phyloP scores from a whole-genome alignment of 2,888 invertebrate species.

The Pollenia amentaria region DNA sequence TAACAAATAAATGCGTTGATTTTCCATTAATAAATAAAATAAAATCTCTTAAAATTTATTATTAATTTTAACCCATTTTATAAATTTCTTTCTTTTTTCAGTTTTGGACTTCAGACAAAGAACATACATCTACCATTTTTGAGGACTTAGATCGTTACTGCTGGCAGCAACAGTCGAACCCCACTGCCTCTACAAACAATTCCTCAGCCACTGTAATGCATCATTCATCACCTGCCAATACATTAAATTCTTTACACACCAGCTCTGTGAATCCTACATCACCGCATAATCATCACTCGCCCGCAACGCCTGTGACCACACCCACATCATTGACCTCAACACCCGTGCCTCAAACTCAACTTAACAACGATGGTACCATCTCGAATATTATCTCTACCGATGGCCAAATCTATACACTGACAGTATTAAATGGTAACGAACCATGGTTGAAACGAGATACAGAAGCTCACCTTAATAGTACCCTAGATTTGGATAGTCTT shows the following conservation, averaged over 20 bases:
- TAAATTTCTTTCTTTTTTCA: slow-evolving; percentile 72
- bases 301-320: slow-evolving; percentile 73
- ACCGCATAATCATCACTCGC: slow-evolving; percentile 73
- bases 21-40: slow-evolving; percentile 16
- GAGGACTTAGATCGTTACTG: slow-evolving; percentile 94
- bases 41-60: neutral
- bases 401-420: slow-evolving; percentile 92
- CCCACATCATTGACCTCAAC: slow-evolving; percentile 71
- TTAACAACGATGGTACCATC: slow-evolving; percentile 79
- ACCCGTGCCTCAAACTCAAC: slow-evolving; percentile 78
- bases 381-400: slow-evolving; percentile 87
- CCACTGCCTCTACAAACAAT: slow-evolving; percentile 75
- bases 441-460: slow-evolving; percentile 89
- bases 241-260: slow-evolving; percentile 73
- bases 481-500: slow-evolving; percentile 92
- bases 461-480: slow-evolving; percentile 85
- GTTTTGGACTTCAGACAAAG: slow-evolving; percentile 86
- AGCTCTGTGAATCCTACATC: slow-evolving; percentile 68
- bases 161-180: slow-evolving; percentile 88
- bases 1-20: slow-evolving; percentile 41
- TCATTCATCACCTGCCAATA: slow-evolving; percentile 85
- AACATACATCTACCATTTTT: slow-evolving; percentile 89
- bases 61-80: neutral
- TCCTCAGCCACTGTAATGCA: slow-evolving; percentile 76
- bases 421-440: slow-evolving; percentile 92